Evolutionary conservation across 2,888 invertebrate species (phyloP), one percentile per base, ranked within the genome.

Genomic region (Fabriciana adippe): DNA sequence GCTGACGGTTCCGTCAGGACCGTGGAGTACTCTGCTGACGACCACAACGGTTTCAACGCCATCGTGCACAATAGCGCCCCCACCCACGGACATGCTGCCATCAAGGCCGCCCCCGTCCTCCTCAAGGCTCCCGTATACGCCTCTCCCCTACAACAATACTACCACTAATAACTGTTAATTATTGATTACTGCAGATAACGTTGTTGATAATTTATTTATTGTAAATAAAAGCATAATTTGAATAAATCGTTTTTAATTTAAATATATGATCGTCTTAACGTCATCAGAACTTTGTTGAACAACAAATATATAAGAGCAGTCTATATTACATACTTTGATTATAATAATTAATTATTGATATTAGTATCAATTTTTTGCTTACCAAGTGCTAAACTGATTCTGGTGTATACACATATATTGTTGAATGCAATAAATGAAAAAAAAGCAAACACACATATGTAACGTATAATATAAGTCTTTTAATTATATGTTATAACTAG

Each of bases 1-100:
- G 92, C 93, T 60, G 93, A 93, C 78, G 93, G 93, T 78, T 93
- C 93, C 82, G 79, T 92, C 81, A 87, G 93, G 74, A 93, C 92
- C 72, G 93, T 93, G 60, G 88, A 92, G 75, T 93, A 93, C 85
- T 81, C 90, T 75, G 91, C 93, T 72, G 92, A 93, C 72, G 89
- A 89, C 78, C 91, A 93, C 85, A 89, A 81, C 75, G 93, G 87
- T 41, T 87, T 87, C 80, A 86, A 85, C 82, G 86, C 87, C 21
- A 82, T 87, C 18, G 87, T 87, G 18, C 86, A 86, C 82, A 85
- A 87, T 82, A 78, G 81, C 60, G 88, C 87, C 5, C 81, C 86
- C 70, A 81, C 79, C 2, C 79, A 80, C 71, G 83, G 86, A n/a
- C 88, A 86, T 61, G 81, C 81, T 55, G 59, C 81, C 70, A 72